These are phyloP conservation scores for Caenorhabditis brenneri DNA, from an alignment of 1,140 invertebrate genomes.

Conservation along the genomic window DNA sequence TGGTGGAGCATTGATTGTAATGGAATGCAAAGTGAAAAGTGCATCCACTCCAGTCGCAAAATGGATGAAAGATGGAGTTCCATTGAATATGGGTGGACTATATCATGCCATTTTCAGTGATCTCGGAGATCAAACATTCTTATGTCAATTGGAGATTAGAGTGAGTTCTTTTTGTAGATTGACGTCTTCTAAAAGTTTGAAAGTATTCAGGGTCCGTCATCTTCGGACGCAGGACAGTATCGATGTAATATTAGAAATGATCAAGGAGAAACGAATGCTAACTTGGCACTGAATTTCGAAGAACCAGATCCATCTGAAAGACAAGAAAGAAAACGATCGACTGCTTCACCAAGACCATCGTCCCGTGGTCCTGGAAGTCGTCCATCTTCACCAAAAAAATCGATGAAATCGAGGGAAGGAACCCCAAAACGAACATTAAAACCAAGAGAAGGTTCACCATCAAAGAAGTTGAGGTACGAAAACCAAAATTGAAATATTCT, in stretches of 20 bases:
- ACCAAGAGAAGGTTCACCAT: constrained; percentile 49
- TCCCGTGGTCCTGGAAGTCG: constrained; percentile 58
- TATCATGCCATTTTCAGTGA: constrained; percentile 88
- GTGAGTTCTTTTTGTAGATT: constrained; percentile 70
- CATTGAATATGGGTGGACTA: constrained; percentile 81
- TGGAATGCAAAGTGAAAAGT: constrained; percentile 92
- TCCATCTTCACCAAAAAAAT: constrained; percentile 63
- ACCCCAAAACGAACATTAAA: constrained; percentile 66
- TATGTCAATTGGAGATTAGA: constrained; percentile 85
- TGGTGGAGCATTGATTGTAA: constrained; percentile 85
- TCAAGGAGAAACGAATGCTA: constrained; percentile 92
- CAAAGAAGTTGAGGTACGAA: constrained; percentile 30
- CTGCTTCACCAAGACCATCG: constrained; percentile 46
- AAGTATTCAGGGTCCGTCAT: constrained; percentile 80
- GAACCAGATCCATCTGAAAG: constrained; percentile 76
- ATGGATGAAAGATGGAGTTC: constrained; percentile 79
- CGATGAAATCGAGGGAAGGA: constrained; percentile 67
- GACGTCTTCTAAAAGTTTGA: constrained; percentile 22
- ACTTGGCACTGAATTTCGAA: constrained; percentile 94
- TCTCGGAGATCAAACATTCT: constrained; percentile 84
- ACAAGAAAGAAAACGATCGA: constrained; percentile 37
- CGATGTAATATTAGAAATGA: constrained; percentile 96
- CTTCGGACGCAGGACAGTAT: constrained; percentile 93
- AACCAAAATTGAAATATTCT: too few relatives aligned
- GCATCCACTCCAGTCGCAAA: constrained; percentile 86